Base-by-base conservation (phyloP, 30 jellyfish, hydroid and myxozoan genomes). In the Mastigias papua region DNA sequence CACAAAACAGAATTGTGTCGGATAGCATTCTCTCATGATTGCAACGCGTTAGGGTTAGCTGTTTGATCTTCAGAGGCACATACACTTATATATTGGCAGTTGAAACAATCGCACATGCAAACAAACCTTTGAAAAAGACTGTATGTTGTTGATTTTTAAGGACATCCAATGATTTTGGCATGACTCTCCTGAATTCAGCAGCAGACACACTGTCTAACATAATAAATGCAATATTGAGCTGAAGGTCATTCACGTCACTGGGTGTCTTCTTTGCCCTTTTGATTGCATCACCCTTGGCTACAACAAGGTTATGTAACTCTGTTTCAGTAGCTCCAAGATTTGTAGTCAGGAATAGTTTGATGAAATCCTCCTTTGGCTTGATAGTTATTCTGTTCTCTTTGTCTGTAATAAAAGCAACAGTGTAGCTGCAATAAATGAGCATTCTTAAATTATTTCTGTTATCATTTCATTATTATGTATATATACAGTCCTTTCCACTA, bases 131-230 rank as follows among this genome's bases (percentile, higher is more conserved):
- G 54, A 42, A 42, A 15, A 42, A 42, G 54, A 42, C 13, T 4
- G 54, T 42, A 50, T 77, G 54, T 0, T 77, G 34, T 0, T 42
- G 77, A 17, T 54, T 60, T 22, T 57, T 66, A 17, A 88, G 79
- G 1, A 28, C 21, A 31, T 51, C 70, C 31, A 54, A 68, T n/a
- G 96, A 30, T 48, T 76, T 69, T 27, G 90, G 82, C 84, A 86
- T 75, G 60, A 34, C 54, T 48, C 95, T 74, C 48, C 68, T 66
- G 32, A 78, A 78, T 19, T 65, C 17, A 16, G 68, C 80, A 22
- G 89, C 78, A 20, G 89, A 78, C 29, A 78, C 79, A 25, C 89
- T 78, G 63, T 78, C 89, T 23, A 78, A 46, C 78, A 78, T 60
- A 27, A 78, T 28, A 63, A 78, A 78, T 19, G 89, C 89, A 11